phyloP scores from a whole-genome alignment of 2,888 invertebrate species.

The Cephus pygmeus region DNA sequence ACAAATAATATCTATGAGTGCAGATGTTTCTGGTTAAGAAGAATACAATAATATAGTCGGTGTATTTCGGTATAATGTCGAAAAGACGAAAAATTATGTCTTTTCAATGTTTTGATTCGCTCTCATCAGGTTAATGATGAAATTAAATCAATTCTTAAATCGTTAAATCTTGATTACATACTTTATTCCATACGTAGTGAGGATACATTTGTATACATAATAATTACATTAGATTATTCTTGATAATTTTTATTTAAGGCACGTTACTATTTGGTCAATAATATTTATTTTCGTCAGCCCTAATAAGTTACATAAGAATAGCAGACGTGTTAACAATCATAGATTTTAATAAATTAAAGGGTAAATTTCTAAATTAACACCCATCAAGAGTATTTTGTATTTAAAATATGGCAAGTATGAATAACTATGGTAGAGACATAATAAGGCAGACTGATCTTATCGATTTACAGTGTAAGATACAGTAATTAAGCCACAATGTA shows the following conservation, averaged over 20 bases:
- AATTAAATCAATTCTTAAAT: no score
- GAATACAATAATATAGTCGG: no score
- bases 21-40: no score
- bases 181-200: no score
- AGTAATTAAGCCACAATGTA: background rate
- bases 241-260: background rate
- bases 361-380: background rate
- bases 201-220: background rate
- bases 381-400: background rate
- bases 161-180: no score
- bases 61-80: no score
- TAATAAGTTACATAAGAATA: background rate
- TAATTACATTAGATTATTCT: background rate
- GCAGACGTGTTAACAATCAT: background rate
- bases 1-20: no score
- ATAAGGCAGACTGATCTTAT: background rate
- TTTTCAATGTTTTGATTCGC: no score
- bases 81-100: no score
- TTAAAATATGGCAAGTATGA: constrained; percentile 3
- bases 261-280: background rate
- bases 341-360: background rate
- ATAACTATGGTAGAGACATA: background rate
- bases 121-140: no score
- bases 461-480: background rate
- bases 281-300: background rate